Percentiles rank a stretch among this genome's conserved stretches.
phyloP scores from a whole-genome alignment of 2,888 invertebrate genomes.

The Drosophila kuntzei region DNA sequence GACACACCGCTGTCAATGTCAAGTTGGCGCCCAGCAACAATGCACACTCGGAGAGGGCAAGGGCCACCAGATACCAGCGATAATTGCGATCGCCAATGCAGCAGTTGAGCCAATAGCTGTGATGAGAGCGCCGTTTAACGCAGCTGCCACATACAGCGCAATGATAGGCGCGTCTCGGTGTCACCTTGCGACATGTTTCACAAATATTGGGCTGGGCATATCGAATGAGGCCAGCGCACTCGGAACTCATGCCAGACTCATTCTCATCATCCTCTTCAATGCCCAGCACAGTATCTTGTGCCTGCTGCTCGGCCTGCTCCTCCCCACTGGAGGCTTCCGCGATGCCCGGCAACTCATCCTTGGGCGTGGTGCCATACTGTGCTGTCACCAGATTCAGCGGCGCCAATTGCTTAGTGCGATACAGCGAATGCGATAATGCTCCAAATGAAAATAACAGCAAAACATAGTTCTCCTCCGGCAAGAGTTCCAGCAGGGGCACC shows the following conservation, averaged over 20 bases:
- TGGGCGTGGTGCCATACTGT: conserved; percentile 73
- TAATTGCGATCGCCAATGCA: conserved; percentile 94
- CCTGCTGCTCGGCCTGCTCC: conserved; percentile 77
- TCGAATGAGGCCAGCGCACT: conserved; percentile 74
- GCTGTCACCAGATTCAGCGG: conserved; percentile 82
- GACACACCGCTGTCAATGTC: conserved; percentile 93
- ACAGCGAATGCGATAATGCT: conserved; percentile 75
- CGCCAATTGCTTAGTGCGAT: conserved; percentile 75
- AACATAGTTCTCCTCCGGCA: conserved; percentile 88
- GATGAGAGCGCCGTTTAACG: conserved; percentile 91
- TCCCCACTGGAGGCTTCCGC: conserved; percentile 82
- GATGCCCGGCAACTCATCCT: conserved; percentile 82
- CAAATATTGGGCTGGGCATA: conserved; percentile 86
- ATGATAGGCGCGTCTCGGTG: conserved; percentile 90
- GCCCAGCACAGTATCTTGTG: conserved; percentile 60
- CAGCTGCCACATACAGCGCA: conserved; percentile 94
- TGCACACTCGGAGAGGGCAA: conserved; percentile 89
- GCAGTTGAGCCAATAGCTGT: conserved; percentile 94
- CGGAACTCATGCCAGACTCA: conserved; percentile 32
- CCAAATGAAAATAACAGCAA: conserved; percentile 85
- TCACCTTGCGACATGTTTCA: conserved; percentile 87
- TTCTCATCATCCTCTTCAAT: conserved; percentile 62
- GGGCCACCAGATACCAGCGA: conserved; percentile 89
- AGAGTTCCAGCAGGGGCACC: conserved; percentile 90
- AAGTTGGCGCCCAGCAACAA: conserved; percentile 92